phyloP scores from a whole-genome alignment of 2,113 vertebrate species.

The Amphilophus citrinellus region DNA sequence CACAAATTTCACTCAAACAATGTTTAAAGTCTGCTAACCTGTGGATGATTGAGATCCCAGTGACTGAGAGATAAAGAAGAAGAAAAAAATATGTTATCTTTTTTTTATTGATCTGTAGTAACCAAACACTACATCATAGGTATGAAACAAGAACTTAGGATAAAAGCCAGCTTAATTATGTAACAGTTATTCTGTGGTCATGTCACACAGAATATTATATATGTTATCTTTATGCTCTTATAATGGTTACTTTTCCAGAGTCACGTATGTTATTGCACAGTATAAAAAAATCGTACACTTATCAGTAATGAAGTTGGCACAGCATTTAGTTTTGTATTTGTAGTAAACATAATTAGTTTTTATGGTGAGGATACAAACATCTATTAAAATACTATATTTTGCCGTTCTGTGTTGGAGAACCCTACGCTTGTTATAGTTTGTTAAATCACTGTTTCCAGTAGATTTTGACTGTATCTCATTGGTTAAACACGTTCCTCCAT shows the following conservation, averaged over 20 bases:
- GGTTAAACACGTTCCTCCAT: neutral
- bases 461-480: neutral
- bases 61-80: neutral
- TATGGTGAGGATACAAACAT: neutral
- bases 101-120: neutral
- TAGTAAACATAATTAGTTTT: neutral
- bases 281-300: neutral
- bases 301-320: neutral
- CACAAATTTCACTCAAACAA: neutral
- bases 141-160: too few relatives aligned
- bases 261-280: neutral
- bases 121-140: neutral
- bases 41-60: neutral
- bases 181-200: neutral
- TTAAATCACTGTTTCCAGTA: too few relatives aligned
- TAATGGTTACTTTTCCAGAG: neutral
- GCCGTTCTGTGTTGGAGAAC: too few relatives aligned
- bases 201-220: neutral
- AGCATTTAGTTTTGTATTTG: neutral
- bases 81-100: neutral
- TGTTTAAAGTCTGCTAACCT: slow-evolving; percentile 3
- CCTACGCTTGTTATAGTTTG: too few relatives aligned
- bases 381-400: too few relatives aligned
- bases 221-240: neutral
- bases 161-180: neutral